Base-by-base conservation (phyloP, 2,888 invertebrate genomes). In the Celastrina argiolus region DNA sequence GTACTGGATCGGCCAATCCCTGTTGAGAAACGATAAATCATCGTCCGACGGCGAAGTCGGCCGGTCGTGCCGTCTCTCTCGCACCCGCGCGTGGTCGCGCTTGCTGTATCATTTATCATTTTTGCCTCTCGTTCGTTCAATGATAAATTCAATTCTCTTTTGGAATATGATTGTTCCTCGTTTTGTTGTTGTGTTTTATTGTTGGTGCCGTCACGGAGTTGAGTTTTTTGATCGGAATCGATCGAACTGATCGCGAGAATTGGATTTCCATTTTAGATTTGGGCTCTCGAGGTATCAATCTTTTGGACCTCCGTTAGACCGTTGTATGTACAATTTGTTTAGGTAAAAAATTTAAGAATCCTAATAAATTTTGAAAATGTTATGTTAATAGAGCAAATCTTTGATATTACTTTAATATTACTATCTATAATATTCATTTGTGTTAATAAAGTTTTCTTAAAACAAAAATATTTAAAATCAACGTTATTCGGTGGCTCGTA, bases 141-240 rank as follows among this genome's bases (percentile, higher is more conserved):
- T 89, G 87, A 91, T 91, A 90, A 89, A 89, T 91, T 90, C 90
- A 89, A 90, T 91, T 88, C 89, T 88, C 85, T 87, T 88, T 88
- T 84, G 75, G 88, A 86, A 84, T 89, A 89, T 90, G 88, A 90
- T 89, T 88, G 89, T 89, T 88, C 85, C 79, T 88, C 79, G 88
- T 88, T 89, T 90, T 90, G 87, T 87, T 87, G 82, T 83, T 80
- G 80, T 87, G 85, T 88, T 89, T 88, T 88, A 87, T 89, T 88
- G 82, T 87, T 81, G 81, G 81, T 80, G 85, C 82, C 89, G 89
- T 90, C 88, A 89, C 86, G 88, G 88, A 81, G 83, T 84, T 82
- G 78, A 79, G 81, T 85, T 88, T 86, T 89, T 88, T 87, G 85
- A 88, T 87, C 85, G 84, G 84, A 84, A 85, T 85, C 84, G 84